phyloP scores from a whole-genome alignment of 2,888 invertebrate species.

The Seladonia tumulorum region DNA sequence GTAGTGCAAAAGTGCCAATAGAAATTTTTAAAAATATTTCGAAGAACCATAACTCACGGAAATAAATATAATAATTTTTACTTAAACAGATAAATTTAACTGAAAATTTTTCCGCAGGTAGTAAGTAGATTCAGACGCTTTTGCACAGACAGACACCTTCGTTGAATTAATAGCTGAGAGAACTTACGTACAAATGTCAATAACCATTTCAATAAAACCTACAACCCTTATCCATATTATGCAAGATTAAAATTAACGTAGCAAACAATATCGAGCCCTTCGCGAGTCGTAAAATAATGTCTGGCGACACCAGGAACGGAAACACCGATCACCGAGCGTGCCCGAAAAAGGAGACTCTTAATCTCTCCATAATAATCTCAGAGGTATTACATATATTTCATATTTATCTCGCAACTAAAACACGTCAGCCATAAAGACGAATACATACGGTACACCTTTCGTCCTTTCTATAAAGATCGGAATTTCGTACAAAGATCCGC shows the following conservation, averaged over 20 bases:
- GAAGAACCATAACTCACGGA: no score
- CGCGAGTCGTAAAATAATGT: not conserved
- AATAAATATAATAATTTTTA: no score
- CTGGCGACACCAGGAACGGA: not conserved
- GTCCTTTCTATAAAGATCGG: slow-evolving; percentile 1
- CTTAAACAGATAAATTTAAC: no score
- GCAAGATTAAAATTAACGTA: not conserved
- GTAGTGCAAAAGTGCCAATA: not conserved
- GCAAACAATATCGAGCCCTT: not conserved
- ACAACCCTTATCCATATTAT: no score
- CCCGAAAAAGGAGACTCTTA: not conserved
- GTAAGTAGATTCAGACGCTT: no score
- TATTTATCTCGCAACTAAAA: not conserved
- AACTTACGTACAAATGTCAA: no score
- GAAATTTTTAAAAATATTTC: not conserved
- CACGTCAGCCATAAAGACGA: not conserved
- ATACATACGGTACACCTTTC: not conserved
- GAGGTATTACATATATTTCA: not conserved
- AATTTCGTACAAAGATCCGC: not conserved
- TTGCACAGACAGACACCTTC: no score
- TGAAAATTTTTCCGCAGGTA: no score
- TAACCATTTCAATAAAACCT: no score
- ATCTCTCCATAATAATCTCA: not conserved
- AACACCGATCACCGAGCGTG: not conserved
- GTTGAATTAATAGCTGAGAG: no score